Base-by-base conservation (phyloP, 1,140 invertebrate genomes). In the Diprion similis region DNA sequence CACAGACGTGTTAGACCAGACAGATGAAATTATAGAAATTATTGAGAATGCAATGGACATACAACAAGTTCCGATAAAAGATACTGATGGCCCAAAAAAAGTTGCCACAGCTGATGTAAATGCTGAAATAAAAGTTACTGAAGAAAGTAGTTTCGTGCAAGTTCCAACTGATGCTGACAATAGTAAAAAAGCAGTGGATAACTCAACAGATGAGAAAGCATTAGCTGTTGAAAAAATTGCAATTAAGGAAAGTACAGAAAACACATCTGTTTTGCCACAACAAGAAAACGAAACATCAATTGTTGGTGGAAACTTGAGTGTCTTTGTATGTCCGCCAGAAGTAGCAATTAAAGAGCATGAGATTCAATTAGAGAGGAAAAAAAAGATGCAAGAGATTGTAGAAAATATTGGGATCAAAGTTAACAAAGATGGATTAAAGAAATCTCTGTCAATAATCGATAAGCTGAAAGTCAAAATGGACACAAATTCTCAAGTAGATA, bases 391-490 rank as follows among this genome's bases (percentile, higher is more conserved):
- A 66, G 86, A 87, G 66, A 82, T 88, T 18, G 80, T 80, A 1
- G 76, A 87, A 7, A 82, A 87, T 65, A 86, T 85, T 70, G 85
- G 84, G 1, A 84, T 85, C 4, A 83, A 81, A 66, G 64, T 84
- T 0, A 79, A 80, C 10, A 83, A 82, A 10, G 80, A 82, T 15
- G 24, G 77, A 9, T 68, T 74, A 37, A 74, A 80, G 70, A 74
- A 81, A 48, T 73, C 78, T 69, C 66, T 82, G 15, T 86, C 84
- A 0, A 86, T 88, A 19, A 86, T 81, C 48, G 87, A 88, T 64
- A 83, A 86, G 24, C 47, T 88, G 4, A 85, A 85, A 48, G 82
- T 86, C 66, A 86, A 84, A 72, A 87, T 88, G 83, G 83, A 83
- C 8, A 81, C 80, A 1, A 80, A 81, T 65, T 15, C 70, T 1